Evolutionary conservation across 1,140 invertebrate genomes (phyloP), one percentile per base, ranked within the genome.

Genomic region (Hylaeus volcanicus): DNA sequence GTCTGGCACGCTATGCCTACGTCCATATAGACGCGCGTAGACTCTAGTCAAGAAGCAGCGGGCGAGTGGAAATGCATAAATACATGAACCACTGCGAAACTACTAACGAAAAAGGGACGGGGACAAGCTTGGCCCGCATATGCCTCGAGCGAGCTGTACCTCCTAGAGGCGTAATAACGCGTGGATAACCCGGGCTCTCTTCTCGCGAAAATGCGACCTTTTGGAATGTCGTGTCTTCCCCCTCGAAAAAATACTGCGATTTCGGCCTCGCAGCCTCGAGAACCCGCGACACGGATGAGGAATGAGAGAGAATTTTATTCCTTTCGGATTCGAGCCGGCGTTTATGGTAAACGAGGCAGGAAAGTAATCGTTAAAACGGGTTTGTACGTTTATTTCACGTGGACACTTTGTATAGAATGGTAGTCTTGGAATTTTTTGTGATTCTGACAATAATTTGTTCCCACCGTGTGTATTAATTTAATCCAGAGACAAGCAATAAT

Each of bases 31-130:
- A 26, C 43, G 15, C 11, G 55, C 51, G 73, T 74, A 26, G 85
- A 89, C 83, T 80, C 84, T 83, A 87, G 85, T 83, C 77, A 85
- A 89, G 87, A 85, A 86, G 77, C 85, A 61, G 77, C 82, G 87
- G 85, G 76, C 88, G 82, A 84, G 85, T 88, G 83, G 75, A 91
- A 93, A 92, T 92, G 90, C 91, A 93, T 92, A 93, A 93, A 92
- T 92, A 92, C 91, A 93, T 93, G 92, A 93, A 88, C 89, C 88
- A 87, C 83, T 79, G 74, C 74, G 87, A 87, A 88, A 74, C 86
- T 86, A 69, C 71, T 83, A 83, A 70, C 70, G 81, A 90, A 88
- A 89, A 89, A 89, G 85, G 86, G 84, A 88, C 70, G 77, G 82
- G 81, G 66, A 85, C 77, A 77, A 83, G 85, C 84, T 89, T 88